A percentile compares a stretch with the other conserved stretches of the same genome.
These are phyloP conservation scores for Phrynocephalus guinanensis DNA, from an alignment of 2,797 vertebrate genomes.

Conservation along the genomic window DNA sequence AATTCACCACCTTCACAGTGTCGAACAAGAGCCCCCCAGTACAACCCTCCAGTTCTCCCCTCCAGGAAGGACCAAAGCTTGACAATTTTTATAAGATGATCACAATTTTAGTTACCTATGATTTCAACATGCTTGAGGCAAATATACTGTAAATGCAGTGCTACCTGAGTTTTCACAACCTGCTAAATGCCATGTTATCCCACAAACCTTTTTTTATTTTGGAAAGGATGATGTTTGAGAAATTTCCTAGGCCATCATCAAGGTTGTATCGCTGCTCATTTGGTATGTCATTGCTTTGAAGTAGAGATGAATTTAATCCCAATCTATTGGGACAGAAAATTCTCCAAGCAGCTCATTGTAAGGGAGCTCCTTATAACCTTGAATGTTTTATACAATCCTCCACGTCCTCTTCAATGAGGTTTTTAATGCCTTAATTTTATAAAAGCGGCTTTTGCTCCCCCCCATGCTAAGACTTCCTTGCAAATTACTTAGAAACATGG, in stretches of 20 bases:
- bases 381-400: constrained; percentile 17
- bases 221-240: background rate
- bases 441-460: background rate
- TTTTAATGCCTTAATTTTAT: background rate
- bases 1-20: too few species aligned
- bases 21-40: too few species aligned
- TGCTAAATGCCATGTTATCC: background rate
- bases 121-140: background rate
- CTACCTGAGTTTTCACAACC: background rate
- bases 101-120: background rate
- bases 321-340: constrained; percentile 10
- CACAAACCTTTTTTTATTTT: background rate
- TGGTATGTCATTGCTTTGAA: constrained; percentile 5
- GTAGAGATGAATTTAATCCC: constrained; percentile 17
- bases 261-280: background rate
- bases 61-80: too few species aligned
- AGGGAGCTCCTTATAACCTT: background rate
- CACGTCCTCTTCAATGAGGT: background rate
- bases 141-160: background rate
- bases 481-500: constrained; percentile 11
- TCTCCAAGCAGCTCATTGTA: constrained; percentile 5
- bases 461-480: background rate
- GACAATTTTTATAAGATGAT: too few species aligned
- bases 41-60: too few species aligned
- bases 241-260: background rate